Evolutionary conservation across 2,113 vertebrate species (phyloP), one percentile per base, ranked within the genome.

Genomic region (Symphodus melops): DNA sequence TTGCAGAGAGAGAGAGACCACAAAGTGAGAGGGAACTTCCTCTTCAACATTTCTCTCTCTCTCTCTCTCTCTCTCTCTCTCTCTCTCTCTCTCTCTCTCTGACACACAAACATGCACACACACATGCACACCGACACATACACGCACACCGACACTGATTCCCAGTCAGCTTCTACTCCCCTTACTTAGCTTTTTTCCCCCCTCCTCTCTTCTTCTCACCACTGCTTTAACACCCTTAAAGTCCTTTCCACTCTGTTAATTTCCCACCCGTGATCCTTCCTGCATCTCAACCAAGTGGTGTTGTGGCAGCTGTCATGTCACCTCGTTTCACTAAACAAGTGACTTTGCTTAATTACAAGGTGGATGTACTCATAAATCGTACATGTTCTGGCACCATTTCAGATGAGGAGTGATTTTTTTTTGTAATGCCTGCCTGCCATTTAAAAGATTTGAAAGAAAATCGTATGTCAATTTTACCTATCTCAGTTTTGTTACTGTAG

Each of bases 231-330:
- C 72, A 77, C 70, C 37, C 17, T 71, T 61, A 69, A 70, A 79
- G 70, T 83, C 62, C 4, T 69, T 79, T 86, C 84, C 71, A 83
- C 75, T 84, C 70, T 80, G 77, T 72, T 88, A 79, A 76, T 80
- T 83, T 79, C 76, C 65, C 78, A 56, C 78, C 71, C 67, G 33
- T 53, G n/a, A n/a, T 53, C 68, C n/a, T 68, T 81, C 23, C 68
- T 28, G 42, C 28, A 0, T 46, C 69, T 75, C 52, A 73, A 75
- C 66, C 75, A 52, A 46, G 52, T 49, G 65, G 28, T 82, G 77
- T 79, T 73, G 67, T 85, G 75, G 72, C 82, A 83, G 82, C 82
- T 83, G 85, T 88, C 82, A 77, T 67, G 83, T 88, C 86, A 86
- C 81, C 78, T 71, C 55, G 4, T 82, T 78, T 82, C 69, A 82